phyloP scores from a whole-genome alignment of 2,797 vertebrate genomes.

The Labeo calbasu region DNA sequence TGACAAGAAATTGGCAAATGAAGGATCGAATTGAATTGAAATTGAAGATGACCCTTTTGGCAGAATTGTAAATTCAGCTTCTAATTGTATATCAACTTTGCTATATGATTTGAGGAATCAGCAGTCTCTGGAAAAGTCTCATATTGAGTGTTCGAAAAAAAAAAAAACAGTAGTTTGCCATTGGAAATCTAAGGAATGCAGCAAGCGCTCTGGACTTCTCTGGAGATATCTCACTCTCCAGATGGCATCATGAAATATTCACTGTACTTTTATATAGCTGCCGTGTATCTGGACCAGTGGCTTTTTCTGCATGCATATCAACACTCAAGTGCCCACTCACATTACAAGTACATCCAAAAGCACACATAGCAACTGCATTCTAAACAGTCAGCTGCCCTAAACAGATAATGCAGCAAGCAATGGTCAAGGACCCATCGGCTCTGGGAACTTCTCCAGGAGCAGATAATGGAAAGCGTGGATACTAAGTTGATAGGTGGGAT shows the following conservation, averaged over 20 bases:
- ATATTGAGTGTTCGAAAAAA: neutral
- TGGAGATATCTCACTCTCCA: constrained; percentile 45
- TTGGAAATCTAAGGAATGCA: constrained; percentile 29
- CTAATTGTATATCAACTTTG: neutral
- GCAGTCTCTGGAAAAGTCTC: neutral
- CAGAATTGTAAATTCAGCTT: neutral
- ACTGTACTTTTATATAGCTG: constrained; percentile 48
- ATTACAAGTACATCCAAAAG: constrained; percentile 14
- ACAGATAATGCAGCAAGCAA: constrained; percentile 13
- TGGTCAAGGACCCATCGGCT: constrained; percentile 10
- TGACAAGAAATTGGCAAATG: neutral
- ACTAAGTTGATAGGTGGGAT: constrained; percentile 68
- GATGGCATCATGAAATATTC: constrained; percentile 62
- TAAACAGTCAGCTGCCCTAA: constrained; percentile 11
- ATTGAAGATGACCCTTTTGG: neutral
- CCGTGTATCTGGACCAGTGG: constrained; percentile 25
- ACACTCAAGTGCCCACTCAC: constrained; percentile 28
- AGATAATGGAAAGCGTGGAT: constrained; percentile 71
- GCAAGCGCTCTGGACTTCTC: constrained; percentile 29
- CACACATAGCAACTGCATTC: constrained; percentile 23
- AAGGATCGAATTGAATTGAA: neutral
- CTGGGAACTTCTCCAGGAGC: constrained; percentile 21
- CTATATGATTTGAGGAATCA: neutral
- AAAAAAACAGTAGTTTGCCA: constrained; percentile 17
- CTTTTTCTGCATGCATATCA: constrained; percentile 36